Evolutionary conservation across 2,113 vertebrate species (phyloP).

Genomic region (Aldabrachelys gigantea): DNA sequence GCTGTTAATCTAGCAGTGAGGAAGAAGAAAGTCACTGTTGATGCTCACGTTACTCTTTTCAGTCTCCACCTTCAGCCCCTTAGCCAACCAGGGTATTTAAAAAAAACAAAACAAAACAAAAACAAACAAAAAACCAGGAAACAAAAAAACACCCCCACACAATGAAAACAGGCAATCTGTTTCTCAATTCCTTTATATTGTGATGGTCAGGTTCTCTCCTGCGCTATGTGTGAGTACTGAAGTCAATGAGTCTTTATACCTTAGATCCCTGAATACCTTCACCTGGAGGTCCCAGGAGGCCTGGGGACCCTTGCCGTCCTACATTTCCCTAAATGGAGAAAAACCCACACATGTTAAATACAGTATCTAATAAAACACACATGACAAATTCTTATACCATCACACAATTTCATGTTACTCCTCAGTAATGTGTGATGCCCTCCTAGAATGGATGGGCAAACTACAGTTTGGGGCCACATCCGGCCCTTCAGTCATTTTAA

Average conservation of each 20-base stretch:
- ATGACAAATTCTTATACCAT: neutral
- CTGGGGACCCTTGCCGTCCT: constrained; percentile 83
- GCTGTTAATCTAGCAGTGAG: neutral
- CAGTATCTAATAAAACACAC: constrained; percentile 1
- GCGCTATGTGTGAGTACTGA: neutral
- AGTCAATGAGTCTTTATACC: constrained; percentile 74
- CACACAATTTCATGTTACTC: neutral
- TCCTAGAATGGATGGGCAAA: neutral
- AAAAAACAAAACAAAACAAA: neutral
- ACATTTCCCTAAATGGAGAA: constrained; percentile 79
- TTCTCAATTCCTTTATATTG: neutral
- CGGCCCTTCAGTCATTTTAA: no score
- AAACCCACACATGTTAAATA: neutral
- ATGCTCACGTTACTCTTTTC: neutral
- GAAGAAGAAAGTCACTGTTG: neutral
- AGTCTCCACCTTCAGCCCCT: neutral
- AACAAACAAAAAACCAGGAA: no score
- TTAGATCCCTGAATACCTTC: constrained; percentile 90
- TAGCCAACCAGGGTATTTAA: neutral
- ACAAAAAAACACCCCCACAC: neutral
- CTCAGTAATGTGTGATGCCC: neutral
- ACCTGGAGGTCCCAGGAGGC: constrained; percentile 85
- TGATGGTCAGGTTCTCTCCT: neutral
- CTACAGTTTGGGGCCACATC: no score
- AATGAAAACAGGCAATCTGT: neutral